phyloP scores from a whole-genome alignment of 2,113 vertebrate genomes.

The Hirundichthys speculiger region DNA sequence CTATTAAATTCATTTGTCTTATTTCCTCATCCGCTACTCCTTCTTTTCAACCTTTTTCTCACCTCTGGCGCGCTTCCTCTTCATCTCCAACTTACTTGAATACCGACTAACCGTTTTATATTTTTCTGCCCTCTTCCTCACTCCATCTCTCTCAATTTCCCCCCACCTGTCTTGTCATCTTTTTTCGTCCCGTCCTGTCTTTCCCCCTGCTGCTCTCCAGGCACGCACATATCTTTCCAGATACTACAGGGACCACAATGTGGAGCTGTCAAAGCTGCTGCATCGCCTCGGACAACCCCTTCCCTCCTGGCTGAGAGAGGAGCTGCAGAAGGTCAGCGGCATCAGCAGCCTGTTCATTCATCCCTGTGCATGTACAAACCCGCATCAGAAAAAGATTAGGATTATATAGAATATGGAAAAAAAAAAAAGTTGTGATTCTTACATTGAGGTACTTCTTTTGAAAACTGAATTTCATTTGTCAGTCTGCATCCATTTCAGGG shows the following conservation, averaged over 20 bases:
- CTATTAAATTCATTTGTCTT: background rate
- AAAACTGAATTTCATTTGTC: no score
- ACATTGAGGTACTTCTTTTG: no score
- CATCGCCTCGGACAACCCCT: conserved; percentile 93
- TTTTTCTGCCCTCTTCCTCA: background rate
- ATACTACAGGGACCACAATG: conserved; percentile 96
- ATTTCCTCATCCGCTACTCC: conserved; percentile 10
- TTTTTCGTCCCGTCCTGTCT: background rate
- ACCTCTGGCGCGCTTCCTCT: no score
- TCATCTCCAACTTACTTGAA: no score
- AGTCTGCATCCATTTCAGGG: no score
- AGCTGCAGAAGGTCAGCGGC: conserved; percentile 95
- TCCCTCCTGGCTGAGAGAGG: conserved; percentile 95
- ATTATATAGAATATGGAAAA: no score
- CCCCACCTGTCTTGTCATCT: conserved; percentile 4
- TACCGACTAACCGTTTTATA: background rate
- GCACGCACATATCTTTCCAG: conserved; percentile 91
- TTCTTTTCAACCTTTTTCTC: conserved; percentile 1
- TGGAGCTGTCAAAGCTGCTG: conserved; percentile 94
- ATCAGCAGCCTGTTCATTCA: conserved; percentile 19
- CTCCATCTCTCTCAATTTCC: conserved; percentile 1
- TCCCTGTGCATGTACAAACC: background rate
- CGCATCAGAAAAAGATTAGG: no score
- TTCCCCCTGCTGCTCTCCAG: conserved; percentile 68
- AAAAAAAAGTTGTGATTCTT: no score